phyloP scores from a whole-genome alignment of 2,888 invertebrate species.

The Hydropsyche betteni region DNA sequence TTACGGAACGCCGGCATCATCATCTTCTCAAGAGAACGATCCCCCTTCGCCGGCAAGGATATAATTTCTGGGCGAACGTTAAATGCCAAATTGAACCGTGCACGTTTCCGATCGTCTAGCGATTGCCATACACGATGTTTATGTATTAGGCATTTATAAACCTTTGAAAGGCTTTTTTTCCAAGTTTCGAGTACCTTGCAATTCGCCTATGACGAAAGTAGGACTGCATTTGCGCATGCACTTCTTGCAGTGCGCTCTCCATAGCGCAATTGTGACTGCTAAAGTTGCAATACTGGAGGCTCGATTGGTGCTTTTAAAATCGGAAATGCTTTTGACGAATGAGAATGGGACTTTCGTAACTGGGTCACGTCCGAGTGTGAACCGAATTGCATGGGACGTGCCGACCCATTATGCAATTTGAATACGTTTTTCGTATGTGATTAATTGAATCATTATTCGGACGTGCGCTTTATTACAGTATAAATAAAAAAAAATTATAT shows the following conservation, averaged over 20 bases:
- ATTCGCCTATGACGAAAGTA: constrained; percentile 40
- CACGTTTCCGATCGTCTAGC: constrained; percentile 45
- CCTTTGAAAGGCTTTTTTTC: no score
- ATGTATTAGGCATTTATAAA: no score
- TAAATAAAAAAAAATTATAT: background rate
- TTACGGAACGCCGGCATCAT: constrained; percentile 24
- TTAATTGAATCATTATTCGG: background rate
- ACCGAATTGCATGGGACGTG: no score
- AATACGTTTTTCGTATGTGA: no score
- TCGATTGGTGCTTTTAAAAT: constrained; percentile 22
- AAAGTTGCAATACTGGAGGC: background rate
- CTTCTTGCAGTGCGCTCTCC: constrained; percentile 9
- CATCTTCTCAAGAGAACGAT: constrained; percentile 25
- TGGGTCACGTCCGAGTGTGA: background rate
- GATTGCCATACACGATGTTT: constrained; percentile 35
- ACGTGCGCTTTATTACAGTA: background rate
- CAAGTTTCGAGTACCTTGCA: background rate
- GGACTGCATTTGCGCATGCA: constrained; percentile 24
- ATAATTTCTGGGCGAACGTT: constrained; percentile 46
- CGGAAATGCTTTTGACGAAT: background rate
- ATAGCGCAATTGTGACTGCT: background rate
- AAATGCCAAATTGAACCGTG: constrained; percentile 48
- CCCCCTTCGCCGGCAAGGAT: constrained; percentile 17
- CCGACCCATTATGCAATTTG: no score
- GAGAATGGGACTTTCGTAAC: background rate